Evolutionary conservation across 2,888 invertebrate genomes (phyloP), one percentile per base, ranked within the genome.

Genomic region (Protophormia terraenovae): DNA sequence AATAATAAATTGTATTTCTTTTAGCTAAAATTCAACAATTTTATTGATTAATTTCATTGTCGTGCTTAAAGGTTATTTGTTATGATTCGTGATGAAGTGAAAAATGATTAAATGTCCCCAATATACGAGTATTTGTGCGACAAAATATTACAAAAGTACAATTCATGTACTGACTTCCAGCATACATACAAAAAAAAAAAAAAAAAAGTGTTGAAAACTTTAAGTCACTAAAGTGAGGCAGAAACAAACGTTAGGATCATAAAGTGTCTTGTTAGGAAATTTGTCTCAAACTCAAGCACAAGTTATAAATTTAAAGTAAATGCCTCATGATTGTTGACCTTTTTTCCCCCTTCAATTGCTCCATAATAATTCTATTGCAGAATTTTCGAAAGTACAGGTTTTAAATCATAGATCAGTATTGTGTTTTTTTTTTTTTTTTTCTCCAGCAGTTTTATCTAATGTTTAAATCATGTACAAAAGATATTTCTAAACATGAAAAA

Each of bases 81-180:
- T 87, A 81, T 72, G 82, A 45, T 80, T 87, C 80, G 83, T 84
- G 87, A 60, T 86, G 86, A 87, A 86, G 83, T 84, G 84, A 84
- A 83, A 86, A 87, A 86, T 86, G 76, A 83, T 86, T 86, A 73
- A 79, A 79, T 80, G 75, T 80, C 83, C 64, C 73, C 72, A 76
- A 50, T 53, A 19, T 29, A 19, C 16, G 12, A 53, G 66, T 32
- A 53, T 60, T 81, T 60, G 38, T 69, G 72, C 67, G 67, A 81
- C 81, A 77, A n/a, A n/a, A 45, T 66, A 29, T 77, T 60, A 8
- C 22, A 29, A 45, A 64, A 66, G 32, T 55, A 35, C 7, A 12
- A 14, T 45, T 10, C 41, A 67, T n/a, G 24, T 53, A 24, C 62
- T 8, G 41, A 19, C 32, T 47, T n/a, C 1, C 53, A 60, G 60